Evolutionary conservation across 2,113 vertebrate genomes (phyloP), one percentile per base, ranked within the genome.

Genomic region (Scatophagus argus): DNA sequence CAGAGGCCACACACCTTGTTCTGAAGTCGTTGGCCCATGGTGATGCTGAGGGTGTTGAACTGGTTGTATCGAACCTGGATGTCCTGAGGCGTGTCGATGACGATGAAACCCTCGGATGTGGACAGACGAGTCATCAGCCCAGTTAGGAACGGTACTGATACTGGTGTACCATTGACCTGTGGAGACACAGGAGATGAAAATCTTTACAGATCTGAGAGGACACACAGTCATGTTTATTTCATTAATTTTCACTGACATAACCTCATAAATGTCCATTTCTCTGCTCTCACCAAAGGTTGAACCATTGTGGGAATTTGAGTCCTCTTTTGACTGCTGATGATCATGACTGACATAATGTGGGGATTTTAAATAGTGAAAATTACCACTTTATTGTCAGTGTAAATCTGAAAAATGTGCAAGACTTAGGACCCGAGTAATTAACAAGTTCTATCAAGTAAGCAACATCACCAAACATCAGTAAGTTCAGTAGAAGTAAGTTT

Each of bases 1-100:
- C 98, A 99, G 31, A 99, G 95, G 69, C 98, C 98, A 0, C 98
- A 99, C 41, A 99, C 97, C 85, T 99, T 99, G 94, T 98, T 98
- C 92, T 98, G 97, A n/a, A 99, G 94, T 83, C 98, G 92, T 64
- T 97, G 97, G 0, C 98, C 96, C 72, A 99, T 95, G 74, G 94
- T 93, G 88, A 99, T 97, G 78, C 96, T 98, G 44, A 99, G 96
- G 34, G 98, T 94, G 9, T 99, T 99, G 86, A 96, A 98, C 69
- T 96, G 97, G 0, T 99, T 99, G 92, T 99, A 99, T 32, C 96
- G 93, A 44, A 99, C 95, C 91, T 97, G 96, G 88, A 99, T 99
- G 91, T 98, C 97, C 0, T 97, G 97, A 21, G 95, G 95, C 0
- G 97, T 99, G 90, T 99, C 98, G 0, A 99, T 99, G 70, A 98